phyloP scores from a whole-genome alignment of 92 coral and sea anemone species.

The Galaxea fascicularis region DNA sequence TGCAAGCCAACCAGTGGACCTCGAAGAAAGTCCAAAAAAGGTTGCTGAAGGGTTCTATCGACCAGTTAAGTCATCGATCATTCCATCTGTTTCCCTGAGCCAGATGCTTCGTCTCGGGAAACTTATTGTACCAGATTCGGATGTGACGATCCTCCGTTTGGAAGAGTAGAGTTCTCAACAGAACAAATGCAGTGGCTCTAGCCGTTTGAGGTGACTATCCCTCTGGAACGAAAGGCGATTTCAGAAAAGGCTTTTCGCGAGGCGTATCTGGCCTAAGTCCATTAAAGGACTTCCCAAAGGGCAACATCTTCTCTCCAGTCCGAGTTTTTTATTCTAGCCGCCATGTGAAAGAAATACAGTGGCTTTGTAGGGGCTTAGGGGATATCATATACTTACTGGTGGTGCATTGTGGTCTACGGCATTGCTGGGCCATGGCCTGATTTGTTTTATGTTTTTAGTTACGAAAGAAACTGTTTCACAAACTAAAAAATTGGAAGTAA shows the following conservation, averaged over 20 bases:
- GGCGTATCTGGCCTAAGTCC: constrained; percentile 40
- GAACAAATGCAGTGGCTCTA: constrained; percentile 36
- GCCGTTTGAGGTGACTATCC: constrained; percentile 33
- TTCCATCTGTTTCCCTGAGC: constrained; percentile 51
- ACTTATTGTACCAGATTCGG: constrained; percentile 39
- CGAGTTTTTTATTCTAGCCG: no score
- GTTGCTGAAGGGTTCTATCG: no score
- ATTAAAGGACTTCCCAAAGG: constrained; percentile 24
- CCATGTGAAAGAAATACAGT: no score
- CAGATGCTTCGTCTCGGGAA: constrained; percentile 49
- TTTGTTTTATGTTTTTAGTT: no score
- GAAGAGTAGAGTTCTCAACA: constrained; percentile 45
- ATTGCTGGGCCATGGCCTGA: no score
- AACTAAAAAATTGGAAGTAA: no score
- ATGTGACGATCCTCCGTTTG: constrained; percentile 38
- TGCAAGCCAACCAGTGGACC: background rate
- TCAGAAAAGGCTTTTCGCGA: constrained; percentile 21
- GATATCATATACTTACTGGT: no score
- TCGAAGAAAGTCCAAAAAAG: constrained; percentile 6
- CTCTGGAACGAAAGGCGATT: constrained; percentile 12
- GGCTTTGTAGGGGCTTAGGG: no score
- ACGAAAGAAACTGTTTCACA: no score
- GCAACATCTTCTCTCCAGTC: no score
- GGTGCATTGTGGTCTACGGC: no score
- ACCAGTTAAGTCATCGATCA: constrained; percentile 14